phyloP scores from a whole-genome alignment of 1,140 invertebrate genomes.

The Oryzaephilus surinamensis region DNA sequence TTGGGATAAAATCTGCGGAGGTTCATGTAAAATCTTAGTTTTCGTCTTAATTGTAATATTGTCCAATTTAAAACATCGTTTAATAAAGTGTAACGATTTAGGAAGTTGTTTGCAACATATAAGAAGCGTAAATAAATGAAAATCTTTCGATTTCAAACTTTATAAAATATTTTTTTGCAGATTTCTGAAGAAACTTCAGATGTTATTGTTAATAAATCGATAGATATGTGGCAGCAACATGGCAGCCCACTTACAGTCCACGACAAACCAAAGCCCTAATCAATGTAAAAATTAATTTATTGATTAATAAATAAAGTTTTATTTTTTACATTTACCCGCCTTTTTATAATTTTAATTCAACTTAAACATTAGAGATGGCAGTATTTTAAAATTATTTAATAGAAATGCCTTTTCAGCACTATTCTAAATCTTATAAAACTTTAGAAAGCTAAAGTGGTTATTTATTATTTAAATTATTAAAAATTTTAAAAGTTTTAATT shows the following conservation, averaged over 20 bases:
- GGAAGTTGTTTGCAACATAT: too few species aligned
- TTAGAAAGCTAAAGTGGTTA: too few species aligned
- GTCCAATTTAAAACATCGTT: constrained; percentile 52
- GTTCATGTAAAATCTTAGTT: constrained; percentile 68
- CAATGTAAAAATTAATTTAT: constrained; percentile 6
- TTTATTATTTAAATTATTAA: too few species aligned
- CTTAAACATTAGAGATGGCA: too few species aligned
- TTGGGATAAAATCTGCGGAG: constrained; percentile 80
- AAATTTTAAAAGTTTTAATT: too few species aligned
- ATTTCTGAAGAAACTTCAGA: constrained; percentile 64
- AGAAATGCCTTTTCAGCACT: too few species aligned
- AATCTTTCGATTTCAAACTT: too few species aligned
- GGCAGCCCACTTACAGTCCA: constrained; percentile 35
- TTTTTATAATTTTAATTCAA: too few species aligned
- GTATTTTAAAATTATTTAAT: too few species aligned
- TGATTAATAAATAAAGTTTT: constrained; percentile 4
- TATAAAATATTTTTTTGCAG: constrained; percentile 47
- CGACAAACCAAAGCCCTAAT: constrained; percentile 26
- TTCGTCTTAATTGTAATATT: constrained; percentile 66
- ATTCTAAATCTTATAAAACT: too few species aligned
- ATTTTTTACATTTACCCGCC: not conserved
- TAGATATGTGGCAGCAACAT: constrained; percentile 63
- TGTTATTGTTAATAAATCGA: constrained; percentile 65
- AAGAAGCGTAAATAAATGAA: too few species aligned
- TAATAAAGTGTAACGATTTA: constrained; percentile 49